Percentiles rank a stretch among this genome's conserved stretches.
These are phyloP conservation scores for Girardinus metallicus DNA, from an alignment of 2,797 vertebrate genomes.

Conservation along the genomic window DNA sequence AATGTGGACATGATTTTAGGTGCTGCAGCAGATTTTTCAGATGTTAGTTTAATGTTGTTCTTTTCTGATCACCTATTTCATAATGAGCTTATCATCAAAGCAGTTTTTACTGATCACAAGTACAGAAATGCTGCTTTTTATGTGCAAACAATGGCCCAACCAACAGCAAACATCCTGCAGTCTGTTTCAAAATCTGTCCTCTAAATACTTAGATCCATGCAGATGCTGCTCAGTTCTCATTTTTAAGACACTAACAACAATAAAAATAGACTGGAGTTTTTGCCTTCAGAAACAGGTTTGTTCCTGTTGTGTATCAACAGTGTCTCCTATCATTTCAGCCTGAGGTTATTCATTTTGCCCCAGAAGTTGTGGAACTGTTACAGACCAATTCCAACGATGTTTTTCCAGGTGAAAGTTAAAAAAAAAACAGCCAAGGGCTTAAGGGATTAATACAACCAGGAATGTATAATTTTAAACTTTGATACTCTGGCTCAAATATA, in stretches of 20 bases:
- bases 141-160: not conserved
- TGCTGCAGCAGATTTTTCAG: not conserved
- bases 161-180: not conserved
- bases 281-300: not conserved
- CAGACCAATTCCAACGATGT: not conserved
- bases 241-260: not conserved
- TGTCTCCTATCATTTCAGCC: slow-evolving; percentile 9
- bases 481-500: slow-evolving; percentile 5
- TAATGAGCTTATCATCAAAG: not conserved
- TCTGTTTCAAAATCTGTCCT: not conserved
- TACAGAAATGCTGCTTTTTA: not conserved
- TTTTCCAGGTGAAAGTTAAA: slow-evolving; percentile 5
- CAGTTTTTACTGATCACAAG: not conserved
- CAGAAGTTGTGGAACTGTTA: not conserved
- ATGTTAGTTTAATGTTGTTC: not conserved
- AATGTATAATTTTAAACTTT: not conserved
- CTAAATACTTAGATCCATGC: not conserved
- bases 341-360: not conserved
- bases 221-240: not conserved
- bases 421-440: not conserved
- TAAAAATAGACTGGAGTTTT: not conserved
- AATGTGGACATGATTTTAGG: not conserved
- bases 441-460: slow-evolving; percentile 12
- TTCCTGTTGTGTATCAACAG: not conserved
- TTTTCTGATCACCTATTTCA: no score